Evolutionary conservation across 2,113 vertebrate genomes (phyloP), one percentile per base, ranked within the genome.

Genomic region (Clupea harengus): DNA sequence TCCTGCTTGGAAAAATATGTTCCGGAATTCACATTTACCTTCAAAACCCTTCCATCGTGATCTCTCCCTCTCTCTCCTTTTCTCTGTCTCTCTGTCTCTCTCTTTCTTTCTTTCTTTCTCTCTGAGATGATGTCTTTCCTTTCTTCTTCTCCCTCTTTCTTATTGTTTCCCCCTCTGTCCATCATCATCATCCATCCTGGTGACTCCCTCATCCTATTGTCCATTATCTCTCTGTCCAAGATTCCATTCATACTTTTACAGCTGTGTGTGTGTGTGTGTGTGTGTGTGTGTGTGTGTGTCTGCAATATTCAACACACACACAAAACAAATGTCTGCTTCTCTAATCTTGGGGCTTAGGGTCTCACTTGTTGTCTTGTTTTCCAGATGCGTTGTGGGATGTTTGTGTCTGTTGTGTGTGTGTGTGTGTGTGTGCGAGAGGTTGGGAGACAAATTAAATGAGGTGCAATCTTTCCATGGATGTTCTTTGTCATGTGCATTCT

Each of bases 251-350:
- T 67, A 25, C 67, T 15, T 7, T 20, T 20, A 54, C 18, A 17
- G 15, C 67, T 28, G 17, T 60, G 45, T 84, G n/a, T 25, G 45
- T 50, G 47, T 28, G 17, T 72, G 83, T 82, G 57, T 80, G 67
- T 10, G 25, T 28, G 28, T 39, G 9, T 75, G 28, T 75, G 8
- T 75, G 0, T 32, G 64, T 75, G 60, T 64, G 5, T 64, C 4
- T 64, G 60, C 60, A 64, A 25, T 64, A 64, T 39, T 39, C 39
- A 39, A 72, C 64, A 60, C 57, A 20, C 18, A 60, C 57, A 22
- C 60, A 81, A 72, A 81, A 67, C 67, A 32, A 28, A 25, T 39
- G n/a, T 28, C 67, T 75, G 67, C 67, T 75, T 75, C 67, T 75
- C 25, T 32, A 75, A 75, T 75, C 28, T 75, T 75, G 67, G 67